Base-by-base conservation (phyloP, 2,888 invertebrate species). In the Drosophila rellima region DNA sequence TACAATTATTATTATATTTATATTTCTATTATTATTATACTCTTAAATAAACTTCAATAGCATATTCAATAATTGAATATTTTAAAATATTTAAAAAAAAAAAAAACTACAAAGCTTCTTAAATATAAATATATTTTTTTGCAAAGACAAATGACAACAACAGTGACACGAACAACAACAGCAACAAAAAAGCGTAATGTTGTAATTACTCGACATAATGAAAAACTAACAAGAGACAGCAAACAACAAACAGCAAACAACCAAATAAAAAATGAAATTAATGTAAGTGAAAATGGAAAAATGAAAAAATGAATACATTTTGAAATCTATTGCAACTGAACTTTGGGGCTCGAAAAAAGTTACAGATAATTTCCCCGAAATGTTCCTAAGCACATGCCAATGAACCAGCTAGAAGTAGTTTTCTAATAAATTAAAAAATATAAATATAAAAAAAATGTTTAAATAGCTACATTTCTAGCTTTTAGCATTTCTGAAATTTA, bases 171-270 rank as follows among this genome's bases (percentile, higher is more conserved):
- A 35, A 35, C 39, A 61, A 33, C 23, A 54, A 52, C 7, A 54
- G 18, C 33, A 23, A 35, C n/a, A 55, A 54, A 10, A 31, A 18
- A 3, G 42, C 26, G 37, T 50, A 20, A 31, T 20, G 45, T 54
- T 66, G 15, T 54, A 54, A 62, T 55, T 59, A 69, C 55, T 63
- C 51, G 50, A 23, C 50, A 23, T 59, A 69, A 68, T 73, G 72
- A 55, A 73, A 73, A 51, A 73, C 42, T 57, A 69, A 73, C 74
- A 73, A 37, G 39, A 29, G 15, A 26, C 15, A 23, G 40, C 23
- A 35, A 29, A 29, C 29, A 50, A 26, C 23, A 55, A 37, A 35
- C 23, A n/a, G n/a, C 23, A 47, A 39, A 44, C 17, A 15, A 51
- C 17, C 31, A 44, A 35, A 26, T 45, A 15, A 61, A 20, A 48